phyloP scores from a whole-genome alignment of 1,140 invertebrate species.

The Drosophila lini region DNA sequence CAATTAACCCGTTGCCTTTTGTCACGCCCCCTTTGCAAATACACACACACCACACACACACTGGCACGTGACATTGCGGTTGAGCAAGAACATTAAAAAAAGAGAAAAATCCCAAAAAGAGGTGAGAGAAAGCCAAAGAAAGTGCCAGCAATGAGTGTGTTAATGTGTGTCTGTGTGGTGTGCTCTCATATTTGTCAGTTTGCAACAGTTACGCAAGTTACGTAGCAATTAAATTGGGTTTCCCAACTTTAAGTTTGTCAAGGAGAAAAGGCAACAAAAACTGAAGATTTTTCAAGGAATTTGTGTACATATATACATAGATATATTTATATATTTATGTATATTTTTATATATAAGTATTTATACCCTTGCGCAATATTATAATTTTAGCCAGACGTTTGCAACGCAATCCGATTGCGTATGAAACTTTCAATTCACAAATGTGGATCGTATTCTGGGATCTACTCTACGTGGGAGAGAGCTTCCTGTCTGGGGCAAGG shows the following conservation, averaged over 20 bases:
- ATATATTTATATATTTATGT: not conserved
- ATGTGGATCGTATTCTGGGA: no score
- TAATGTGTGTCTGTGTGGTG: not conserved
- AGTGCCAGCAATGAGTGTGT: slow-evolving; percentile 5
- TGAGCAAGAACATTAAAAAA: slow-evolving; percentile 22
- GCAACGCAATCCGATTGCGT: no score
- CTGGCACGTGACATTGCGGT: slow-evolving; percentile 39
- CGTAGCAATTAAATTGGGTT: slow-evolving; percentile 31
- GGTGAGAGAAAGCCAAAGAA: slow-evolving; percentile 25
- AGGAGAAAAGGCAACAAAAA: not conserved
- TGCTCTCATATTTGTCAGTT: slow-evolving; percentile 22
- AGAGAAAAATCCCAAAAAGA: slow-evolving; percentile 18
- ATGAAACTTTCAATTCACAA: no score
- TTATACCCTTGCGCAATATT: no score
- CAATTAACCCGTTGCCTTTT: slow-evolving; percentile 60
- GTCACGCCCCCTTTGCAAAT: slow-evolving; percentile 25
- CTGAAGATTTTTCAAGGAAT: not conserved
- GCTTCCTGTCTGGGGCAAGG: no score
- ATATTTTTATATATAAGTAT: no score
- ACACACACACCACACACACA: slow-evolving; percentile 26
- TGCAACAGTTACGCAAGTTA: slow-evolving; percentile 23
- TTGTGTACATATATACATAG: not conserved
- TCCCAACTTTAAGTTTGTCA: slow-evolving; percentile 7
- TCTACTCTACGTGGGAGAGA: no score
- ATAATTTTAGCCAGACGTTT: no score